Evolutionary conservation across 2,113 vertebrate genomes (phyloP).

Genomic region (Pogona vitticeps): DNA sequence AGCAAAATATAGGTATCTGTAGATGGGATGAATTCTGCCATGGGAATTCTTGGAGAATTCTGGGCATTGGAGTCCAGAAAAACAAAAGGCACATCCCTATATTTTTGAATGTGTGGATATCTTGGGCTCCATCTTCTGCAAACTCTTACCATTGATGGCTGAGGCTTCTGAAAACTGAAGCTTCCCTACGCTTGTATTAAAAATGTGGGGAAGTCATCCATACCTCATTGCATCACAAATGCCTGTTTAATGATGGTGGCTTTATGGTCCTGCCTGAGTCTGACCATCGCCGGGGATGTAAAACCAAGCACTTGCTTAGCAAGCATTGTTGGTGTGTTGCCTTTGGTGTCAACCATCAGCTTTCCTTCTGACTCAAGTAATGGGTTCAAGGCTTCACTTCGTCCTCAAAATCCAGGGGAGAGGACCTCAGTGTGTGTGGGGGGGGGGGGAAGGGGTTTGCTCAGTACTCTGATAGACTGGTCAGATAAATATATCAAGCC

Average conservation of each 20-base stretch:
- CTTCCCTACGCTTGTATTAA: not conserved
- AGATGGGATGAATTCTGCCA: too few species aligned
- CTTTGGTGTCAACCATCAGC: conserved; percentile 5
- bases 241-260: not conserved
- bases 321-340: conserved; percentile 22
- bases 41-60: not conserved
- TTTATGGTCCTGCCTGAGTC: conserved; percentile 20
- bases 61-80: not conserved
- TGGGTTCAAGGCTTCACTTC: not conserved
- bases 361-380: conserved; percentile 41
- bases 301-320: not conserved
- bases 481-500: conserved; percentile 14
- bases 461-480: accelerated
- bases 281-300: conserved; percentile 28
- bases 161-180: not conserved
- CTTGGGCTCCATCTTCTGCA: too few species aligned
- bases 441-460: too few species aligned
- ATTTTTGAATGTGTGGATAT: too few species aligned
- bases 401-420: not conserved
- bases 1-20: too few species aligned
- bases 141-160: too few species aligned
- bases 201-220: not conserved
- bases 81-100: too few species aligned
- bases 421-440: not conserved
- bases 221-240: accelerated